Conservation (phyloP, 1,140 invertebrate species). For the Camponotus pennsylvanicus region DNA sequence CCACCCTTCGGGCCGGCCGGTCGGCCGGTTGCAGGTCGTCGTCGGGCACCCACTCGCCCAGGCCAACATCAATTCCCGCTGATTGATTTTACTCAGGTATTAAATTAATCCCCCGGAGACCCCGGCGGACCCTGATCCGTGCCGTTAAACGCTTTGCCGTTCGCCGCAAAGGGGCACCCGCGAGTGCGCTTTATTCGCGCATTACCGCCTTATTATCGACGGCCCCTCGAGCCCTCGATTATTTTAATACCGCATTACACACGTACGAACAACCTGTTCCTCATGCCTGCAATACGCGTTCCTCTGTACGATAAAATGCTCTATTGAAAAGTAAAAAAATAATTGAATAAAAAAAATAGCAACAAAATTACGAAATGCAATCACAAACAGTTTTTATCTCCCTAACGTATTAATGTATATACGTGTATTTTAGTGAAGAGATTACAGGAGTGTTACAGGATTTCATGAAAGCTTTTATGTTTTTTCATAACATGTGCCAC, state of each 20-base stretch:
- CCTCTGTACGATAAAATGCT: not conserved
- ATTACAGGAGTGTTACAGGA: not conserved
- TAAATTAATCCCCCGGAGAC: slow-evolving; percentile 82
- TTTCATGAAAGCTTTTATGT: not conserved
- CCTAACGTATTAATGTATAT: not conserved
- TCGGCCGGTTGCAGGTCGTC: slow-evolving; percentile 63
- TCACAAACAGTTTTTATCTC: not conserved
- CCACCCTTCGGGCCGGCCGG: slow-evolving; percentile 41
- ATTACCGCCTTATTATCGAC: slow-evolving; percentile 63
- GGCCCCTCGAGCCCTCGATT: slow-evolving; percentile 17
- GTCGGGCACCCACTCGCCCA: slow-evolving; percentile 76
- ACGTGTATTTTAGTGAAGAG: not conserved
- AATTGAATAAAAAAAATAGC: not conserved
- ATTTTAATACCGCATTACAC: slow-evolving; percentile 15
- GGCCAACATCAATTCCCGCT: slow-evolving; percentile 82
- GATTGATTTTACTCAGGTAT: slow-evolving; percentile 85
- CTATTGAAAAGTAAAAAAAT: not conserved
- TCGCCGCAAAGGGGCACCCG: slow-evolving; percentile 26
- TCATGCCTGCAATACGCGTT: not conserved
- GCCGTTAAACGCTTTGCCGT: slow-evolving; percentile 49
- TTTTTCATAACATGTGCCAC: no score
- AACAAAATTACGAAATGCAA: not conserved
- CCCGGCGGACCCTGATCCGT: slow-evolving; percentile 19
- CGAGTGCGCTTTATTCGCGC: slow-evolving; percentile 45
- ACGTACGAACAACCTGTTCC: not conserved